Conservation (phyloP, 2,797 vertebrate species). For the Pteropus rufus region DNA sequence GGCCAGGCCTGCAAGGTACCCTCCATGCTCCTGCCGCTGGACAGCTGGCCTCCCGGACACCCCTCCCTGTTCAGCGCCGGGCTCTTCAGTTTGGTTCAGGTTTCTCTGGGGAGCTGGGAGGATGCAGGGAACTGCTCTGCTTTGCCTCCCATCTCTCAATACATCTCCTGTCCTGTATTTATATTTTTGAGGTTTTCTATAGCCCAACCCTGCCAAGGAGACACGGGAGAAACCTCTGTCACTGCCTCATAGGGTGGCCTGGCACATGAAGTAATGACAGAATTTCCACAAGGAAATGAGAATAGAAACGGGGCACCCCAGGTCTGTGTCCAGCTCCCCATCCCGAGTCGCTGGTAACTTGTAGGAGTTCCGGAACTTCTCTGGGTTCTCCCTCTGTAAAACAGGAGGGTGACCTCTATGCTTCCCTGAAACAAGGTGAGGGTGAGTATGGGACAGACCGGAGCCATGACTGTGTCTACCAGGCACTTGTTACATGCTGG, state of each 20-base stretch:
- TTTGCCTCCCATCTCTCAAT: neutral
- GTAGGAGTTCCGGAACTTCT: neutral
- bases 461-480: fast-evolving
- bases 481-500: fast-evolving
- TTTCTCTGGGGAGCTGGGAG: neutral
- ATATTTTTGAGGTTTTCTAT: neutral
- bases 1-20: neutral
- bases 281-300: neutral
- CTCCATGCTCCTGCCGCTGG: neutral
- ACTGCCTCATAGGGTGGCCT: neutral
- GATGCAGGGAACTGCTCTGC: neutral
- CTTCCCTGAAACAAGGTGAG: neutral
- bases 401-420: neutral
- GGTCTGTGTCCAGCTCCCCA: neutral
- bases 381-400: neutral
- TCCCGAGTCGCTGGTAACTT: neutral
- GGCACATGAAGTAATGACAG: neutral
- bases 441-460: neutral
- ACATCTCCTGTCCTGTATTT: neutral
- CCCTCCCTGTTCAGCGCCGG: neutral
- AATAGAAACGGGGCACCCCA: neutral
- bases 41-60: neutral
- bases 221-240: neutral
- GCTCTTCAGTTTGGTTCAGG: neutral
- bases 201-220: neutral